Base-by-base conservation (phyloP, 1,140 invertebrate species). In the Drosophila punjabiensis region DNA sequence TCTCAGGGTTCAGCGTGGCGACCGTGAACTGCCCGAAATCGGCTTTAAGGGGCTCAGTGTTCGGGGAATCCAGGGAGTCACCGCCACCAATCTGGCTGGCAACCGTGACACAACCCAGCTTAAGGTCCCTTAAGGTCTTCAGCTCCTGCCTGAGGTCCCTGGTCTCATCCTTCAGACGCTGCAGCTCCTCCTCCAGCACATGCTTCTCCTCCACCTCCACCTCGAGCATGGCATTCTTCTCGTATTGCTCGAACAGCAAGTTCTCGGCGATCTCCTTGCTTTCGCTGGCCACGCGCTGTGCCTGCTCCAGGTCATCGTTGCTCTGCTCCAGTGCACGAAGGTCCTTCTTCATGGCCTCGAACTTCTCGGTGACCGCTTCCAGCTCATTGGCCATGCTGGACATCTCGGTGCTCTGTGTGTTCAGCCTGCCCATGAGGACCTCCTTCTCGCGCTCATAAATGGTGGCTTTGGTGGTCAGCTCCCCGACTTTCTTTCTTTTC, bases 151-250 rank as follows among this genome's bases (percentile, higher is more conserved):
- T 97, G 64, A 98, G 94, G 95, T 28, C 98, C 97, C 98, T 96
- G 18, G 97, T 96, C 96, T 99, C 98, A 95, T 99, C 98, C 94
- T 97, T 98, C 75, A 99, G 94, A 93, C 98, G 95, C 93, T 99
- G 98, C 62, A 99, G 96, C 93, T 97, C 98, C 59, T 97, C 96
- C 93, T 97, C 96, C 43, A 99, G 94, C 78, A 95, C 95, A 94
- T 99, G 98, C 93, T 99, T 98, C 94, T 99, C 98, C 94, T 99
- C 98, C 93, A 97, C 98, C 94, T 99, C 98, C 93, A 96, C 98
- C 94, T 99, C 98, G 67, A 99, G 94, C 53, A 99, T 96, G 48
- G 98, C 98, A 96, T 99, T 99, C 87, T 98, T 95, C 94, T 99
- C 99, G 92, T 99, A 98, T 62, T 97, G 98, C 93, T 96, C 96